Evolutionary conservation across 2,797 vertebrate species (phyloP).

Genomic region (Ptychadena robeensis): DNA sequence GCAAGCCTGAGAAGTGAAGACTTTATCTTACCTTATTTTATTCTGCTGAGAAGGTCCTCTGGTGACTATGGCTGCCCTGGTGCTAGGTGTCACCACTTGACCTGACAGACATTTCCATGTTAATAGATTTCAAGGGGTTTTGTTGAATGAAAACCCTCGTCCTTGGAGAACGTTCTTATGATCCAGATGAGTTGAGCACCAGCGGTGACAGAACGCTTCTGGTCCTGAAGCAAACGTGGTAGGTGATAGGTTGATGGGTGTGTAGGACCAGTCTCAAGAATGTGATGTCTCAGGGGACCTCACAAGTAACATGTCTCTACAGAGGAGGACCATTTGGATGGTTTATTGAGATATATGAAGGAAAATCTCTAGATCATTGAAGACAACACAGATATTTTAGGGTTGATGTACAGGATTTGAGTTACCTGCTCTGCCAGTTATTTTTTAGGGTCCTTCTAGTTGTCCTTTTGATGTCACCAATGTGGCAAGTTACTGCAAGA

Average conservation of each 20-base stretch:
- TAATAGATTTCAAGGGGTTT: not conserved
- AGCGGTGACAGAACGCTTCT: not conserved
- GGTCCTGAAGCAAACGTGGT: not conserved
- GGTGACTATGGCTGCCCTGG: not conserved
- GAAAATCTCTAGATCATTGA: not conserved
- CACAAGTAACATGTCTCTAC: not conserved
- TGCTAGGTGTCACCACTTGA: not conserved
- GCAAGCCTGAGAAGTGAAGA: not conserved
- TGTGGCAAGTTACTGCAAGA: not conserved
- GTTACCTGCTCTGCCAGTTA: not conserved
- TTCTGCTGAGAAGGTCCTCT: not conserved
- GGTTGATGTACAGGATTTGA: not conserved
- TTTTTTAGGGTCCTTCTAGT: not conserved
- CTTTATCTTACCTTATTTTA: conserved; percentile 32
- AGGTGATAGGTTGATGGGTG: not conserved
- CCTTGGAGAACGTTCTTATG: conserved; percentile 11
- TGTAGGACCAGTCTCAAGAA: not conserved
- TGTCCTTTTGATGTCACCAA: not conserved
- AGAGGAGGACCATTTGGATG: not conserved
- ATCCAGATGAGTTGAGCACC: not conserved
- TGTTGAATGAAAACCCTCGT: not conserved
- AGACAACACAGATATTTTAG: not conserved
- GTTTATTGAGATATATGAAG: not conserved
- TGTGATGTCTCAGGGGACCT: not conserved
- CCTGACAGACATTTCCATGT: not conserved